These are phyloP conservation scores for Eutolmus rufibarbis DNA, from an alignment of 2,888 invertebrate species.

Conservation along the genomic window DNA sequence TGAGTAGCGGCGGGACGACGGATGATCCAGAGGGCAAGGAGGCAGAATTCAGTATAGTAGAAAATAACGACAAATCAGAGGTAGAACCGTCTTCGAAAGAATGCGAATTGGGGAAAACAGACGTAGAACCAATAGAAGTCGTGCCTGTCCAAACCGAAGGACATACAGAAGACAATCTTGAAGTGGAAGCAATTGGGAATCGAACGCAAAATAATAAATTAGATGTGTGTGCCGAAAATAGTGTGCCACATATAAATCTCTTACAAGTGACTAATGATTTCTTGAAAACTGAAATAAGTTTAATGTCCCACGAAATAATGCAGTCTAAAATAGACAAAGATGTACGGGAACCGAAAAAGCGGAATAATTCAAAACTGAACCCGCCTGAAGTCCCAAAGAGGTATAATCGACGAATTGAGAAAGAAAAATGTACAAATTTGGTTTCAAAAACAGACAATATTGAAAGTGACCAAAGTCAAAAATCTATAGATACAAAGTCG, in stretches of 20 bases:
- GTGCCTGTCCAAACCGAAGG: background rate
- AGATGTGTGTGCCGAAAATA: background rate
- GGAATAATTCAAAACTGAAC: background rate
- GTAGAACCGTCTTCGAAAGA: background rate
- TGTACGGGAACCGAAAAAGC: background rate
- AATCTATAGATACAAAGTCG: background rate
- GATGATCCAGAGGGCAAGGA: background rate
- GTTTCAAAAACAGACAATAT: background rate
- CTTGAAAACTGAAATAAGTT: background rate
- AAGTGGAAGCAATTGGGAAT: background rate
- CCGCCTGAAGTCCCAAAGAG: constrained; percentile 5
- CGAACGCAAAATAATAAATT: background rate
- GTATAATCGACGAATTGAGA: background rate
- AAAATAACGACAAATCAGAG: background rate
- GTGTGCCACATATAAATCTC: background rate
- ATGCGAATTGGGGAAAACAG: background rate
- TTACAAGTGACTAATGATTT: background rate
- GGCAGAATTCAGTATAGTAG: background rate
- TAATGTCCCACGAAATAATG: background rate
- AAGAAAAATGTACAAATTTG: background rate
- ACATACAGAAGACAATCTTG: background rate
- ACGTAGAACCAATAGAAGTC: background rate
- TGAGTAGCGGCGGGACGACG: background rate
- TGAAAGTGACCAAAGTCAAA: background rate
- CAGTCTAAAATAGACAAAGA: background rate